phyloP scores from a whole-genome alignment of 2,113 vertebrate species.

The Apteryx mantelli region DNA sequence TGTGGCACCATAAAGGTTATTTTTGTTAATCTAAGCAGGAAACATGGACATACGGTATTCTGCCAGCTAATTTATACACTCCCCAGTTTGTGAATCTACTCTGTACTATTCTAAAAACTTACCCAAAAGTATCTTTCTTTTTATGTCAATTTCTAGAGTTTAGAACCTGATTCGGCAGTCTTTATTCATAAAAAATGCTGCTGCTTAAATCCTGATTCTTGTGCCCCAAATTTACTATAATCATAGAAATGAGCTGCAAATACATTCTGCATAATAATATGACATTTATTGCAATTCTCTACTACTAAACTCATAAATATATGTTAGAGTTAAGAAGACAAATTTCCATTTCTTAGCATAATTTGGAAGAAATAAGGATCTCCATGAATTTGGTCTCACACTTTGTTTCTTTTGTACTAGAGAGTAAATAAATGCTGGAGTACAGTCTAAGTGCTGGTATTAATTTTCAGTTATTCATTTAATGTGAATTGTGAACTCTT shows the following conservation, averaged over 20 bases:
- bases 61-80: conserved; percentile 49
- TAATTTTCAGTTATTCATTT: conserved; percentile 29
- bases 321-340: background rate
- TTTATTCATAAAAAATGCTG: background rate
- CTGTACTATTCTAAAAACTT: background rate
- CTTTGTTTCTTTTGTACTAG: background rate
- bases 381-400: background rate
- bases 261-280: background rate
- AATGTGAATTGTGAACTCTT: conserved; percentile 8
- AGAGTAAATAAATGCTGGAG: background rate
- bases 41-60: conserved; percentile 67
- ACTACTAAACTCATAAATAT: background rate
- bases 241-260: conserved; percentile 24
- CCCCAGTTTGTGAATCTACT: background rate
- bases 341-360: background rate
- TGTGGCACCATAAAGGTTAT: conserved; percentile 72
- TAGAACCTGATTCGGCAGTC: background rate
- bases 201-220: background rate
- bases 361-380: background rate
- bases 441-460: background rate
- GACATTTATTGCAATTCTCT: background rate
- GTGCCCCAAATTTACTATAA: background rate
- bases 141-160: background rate
- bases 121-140: background rate
- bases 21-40: conserved; percentile 80